Conservation (phyloP, 2,113 vertebrate species). For the Zosterops hypoxanthus region DNA sequence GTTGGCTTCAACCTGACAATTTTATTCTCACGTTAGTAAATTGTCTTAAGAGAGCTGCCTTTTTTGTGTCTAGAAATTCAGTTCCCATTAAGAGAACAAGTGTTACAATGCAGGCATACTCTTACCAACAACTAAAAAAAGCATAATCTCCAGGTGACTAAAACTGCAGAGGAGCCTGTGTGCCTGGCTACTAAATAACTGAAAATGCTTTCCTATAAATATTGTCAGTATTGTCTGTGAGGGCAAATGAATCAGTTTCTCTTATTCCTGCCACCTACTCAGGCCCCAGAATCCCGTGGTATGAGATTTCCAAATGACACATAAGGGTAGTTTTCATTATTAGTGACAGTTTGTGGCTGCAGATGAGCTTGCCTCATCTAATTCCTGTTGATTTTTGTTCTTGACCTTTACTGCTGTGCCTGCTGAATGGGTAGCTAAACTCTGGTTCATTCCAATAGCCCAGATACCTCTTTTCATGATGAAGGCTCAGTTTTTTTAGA, state of each 20-base stretch:
- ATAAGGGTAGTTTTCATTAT: neutral
- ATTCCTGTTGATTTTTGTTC: neutral
- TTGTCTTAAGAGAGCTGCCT: neutral
- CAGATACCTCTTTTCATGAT: neutral
- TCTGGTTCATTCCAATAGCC: neutral
- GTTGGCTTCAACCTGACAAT: neutral
- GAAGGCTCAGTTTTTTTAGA: neutral
- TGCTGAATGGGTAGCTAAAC: neutral
- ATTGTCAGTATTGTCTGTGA: neutral
- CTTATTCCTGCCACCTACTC: neutral
- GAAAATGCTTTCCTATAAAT: neutral
- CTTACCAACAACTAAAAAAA: neutral
- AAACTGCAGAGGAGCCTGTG: neutral
- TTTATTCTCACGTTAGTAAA: conserved; percentile 21
- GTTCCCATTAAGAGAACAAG: conserved; percentile 4
- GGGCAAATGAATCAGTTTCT: neutral
- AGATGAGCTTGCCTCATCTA: neutral
- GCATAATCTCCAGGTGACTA: neutral
- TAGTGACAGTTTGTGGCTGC: neutral
- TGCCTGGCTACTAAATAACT: neutral
- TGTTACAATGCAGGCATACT: neutral
- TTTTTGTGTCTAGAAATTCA: neutral
- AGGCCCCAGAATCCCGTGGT: neutral
- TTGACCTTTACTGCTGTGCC: neutral
- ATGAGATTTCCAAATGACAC: neutral